Conservation (phyloP, 2,797 vertebrate species). For the Labeo calbasu region DNA sequence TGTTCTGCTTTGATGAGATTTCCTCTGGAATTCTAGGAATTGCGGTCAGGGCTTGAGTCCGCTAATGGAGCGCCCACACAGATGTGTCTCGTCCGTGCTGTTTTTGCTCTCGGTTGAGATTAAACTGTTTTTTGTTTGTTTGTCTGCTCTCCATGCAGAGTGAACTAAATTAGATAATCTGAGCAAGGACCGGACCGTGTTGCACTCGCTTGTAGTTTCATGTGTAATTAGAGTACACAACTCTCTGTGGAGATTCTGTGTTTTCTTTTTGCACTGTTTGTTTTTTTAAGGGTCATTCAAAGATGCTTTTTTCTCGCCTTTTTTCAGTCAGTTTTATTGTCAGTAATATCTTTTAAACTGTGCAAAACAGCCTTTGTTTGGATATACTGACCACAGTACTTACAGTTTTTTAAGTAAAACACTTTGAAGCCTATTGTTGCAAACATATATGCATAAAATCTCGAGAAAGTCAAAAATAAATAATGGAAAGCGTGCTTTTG, state of each 20-base stretch:
- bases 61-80: slow-evolving; percentile 30
- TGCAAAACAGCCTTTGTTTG: neutral
- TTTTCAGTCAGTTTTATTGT: neutral
- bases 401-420: neutral
- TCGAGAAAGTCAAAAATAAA: neutral
- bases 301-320: neutral
- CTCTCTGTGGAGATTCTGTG: neutral
- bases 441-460: slow-evolving; percentile 4
- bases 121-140: slow-evolving; percentile 22
- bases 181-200: neutral
- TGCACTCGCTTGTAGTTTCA: neutral
- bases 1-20: slow-evolving; percentile 50
- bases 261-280: neutral
- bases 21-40: slow-evolving; percentile 46
- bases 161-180: neutral
- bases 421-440: neutral
- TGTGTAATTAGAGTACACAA: neutral
- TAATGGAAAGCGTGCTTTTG: neutral
- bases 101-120: slow-evolving; percentile 15
- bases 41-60: slow-evolving; percentile 37
- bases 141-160: neutral
- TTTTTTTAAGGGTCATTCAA: neutral
- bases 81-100: slow-evolving; percentile 1
- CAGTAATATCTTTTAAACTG: neutral
- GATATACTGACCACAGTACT: neutral